These are phyloP conservation scores for Dermatemys mawii DNA, from an alignment of 2,113 vertebrate species.

Conservation along the genomic window DNA sequence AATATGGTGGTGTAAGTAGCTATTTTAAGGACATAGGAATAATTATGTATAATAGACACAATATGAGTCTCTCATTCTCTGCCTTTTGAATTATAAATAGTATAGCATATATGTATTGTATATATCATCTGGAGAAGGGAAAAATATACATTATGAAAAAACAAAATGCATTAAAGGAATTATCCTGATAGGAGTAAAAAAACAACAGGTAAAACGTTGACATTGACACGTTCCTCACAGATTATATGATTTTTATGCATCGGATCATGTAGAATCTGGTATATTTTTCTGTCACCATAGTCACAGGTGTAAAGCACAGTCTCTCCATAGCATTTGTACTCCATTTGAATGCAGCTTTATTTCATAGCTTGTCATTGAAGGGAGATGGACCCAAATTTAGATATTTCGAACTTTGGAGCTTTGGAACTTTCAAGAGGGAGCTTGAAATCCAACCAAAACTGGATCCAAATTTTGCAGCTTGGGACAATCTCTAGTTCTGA, in stretches of 20 bases:
- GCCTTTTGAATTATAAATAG: neutral
- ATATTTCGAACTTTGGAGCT: neutral
- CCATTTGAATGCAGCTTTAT: neutral
- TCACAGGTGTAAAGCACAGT: neutral
- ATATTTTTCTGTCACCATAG: neutral
- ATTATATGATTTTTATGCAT: neutral
- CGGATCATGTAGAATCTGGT: neutral
- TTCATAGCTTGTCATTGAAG: neutral
- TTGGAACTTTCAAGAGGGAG: no score
- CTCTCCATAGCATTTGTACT: neutral
- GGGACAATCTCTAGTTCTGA: accelerated
- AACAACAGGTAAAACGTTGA: neutral
- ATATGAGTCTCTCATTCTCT: neutral
- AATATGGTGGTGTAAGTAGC: neutral
- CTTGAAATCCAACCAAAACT: neutral
- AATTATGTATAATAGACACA: neutral
- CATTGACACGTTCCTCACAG: accelerated
- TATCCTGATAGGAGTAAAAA: neutral
- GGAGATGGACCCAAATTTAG: neutral
- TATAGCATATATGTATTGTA: neutral
- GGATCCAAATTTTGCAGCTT: neutral
- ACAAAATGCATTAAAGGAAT: neutral
- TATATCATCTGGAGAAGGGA: neutral
- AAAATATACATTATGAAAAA: neutral
- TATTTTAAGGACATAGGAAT: neutral